These are phyloP conservation scores for Prolemur simus DNA, from an alignment of 2,113 vertebrate species.

Conservation along the genomic window DNA sequence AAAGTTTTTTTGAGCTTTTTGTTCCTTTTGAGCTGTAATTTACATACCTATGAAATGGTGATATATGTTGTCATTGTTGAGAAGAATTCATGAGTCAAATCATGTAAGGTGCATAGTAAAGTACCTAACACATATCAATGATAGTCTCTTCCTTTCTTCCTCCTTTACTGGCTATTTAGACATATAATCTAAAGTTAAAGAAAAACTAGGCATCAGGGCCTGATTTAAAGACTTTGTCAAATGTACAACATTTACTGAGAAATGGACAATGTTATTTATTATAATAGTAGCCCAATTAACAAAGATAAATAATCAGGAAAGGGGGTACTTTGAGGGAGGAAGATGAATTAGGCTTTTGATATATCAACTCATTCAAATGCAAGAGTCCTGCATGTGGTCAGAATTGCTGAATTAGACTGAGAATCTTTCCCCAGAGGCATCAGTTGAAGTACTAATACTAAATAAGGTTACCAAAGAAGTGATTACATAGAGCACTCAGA, in stretches of 20 bases:
- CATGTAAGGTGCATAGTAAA: too few relatives aligned
- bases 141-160: too few relatives aligned
- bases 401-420: neutral
- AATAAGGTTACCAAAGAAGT: neutral
- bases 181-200: too few relatives aligned
- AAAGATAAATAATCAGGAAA: neutral
- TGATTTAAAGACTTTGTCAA: too few relatives aligned
- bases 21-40: too few relatives aligned
- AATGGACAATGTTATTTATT: neutral
- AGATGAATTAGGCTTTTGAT: neutral
- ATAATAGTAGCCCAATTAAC: neutral
- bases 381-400: neutral
- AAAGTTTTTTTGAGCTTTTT: neutral
- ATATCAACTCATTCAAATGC: neutral
- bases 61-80: too few relatives aligned
- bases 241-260: neutral
- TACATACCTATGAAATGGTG: too few relatives aligned
- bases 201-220: too few relatives aligned
- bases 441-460: neutral
- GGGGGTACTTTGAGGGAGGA: neutral
- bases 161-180: too few relatives aligned
- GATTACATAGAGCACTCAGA: neutral
- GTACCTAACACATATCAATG: too few relatives aligned
- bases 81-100: too few relatives aligned
- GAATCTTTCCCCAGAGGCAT: neutral